phyloP scores from a whole-genome alignment of 2,888 invertebrate genomes.

The Maniola hyperantus region DNA sequence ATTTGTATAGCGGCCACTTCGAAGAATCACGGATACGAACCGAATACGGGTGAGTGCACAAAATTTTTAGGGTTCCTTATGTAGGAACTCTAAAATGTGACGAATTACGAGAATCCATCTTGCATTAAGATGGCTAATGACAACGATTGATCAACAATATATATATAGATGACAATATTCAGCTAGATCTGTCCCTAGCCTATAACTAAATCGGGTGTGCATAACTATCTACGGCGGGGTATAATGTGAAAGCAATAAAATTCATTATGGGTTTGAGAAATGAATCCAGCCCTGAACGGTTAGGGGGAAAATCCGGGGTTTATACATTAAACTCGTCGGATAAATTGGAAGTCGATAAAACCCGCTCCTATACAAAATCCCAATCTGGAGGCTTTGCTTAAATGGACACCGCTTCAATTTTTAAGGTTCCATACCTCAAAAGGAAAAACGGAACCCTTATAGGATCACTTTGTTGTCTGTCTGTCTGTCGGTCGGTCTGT shows the following conservation, averaged over 20 bases:
- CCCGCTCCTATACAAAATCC: conserved; percentile 54
- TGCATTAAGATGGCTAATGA: no score
- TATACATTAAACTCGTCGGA: conserved; percentile 67
- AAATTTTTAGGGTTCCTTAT: no score
- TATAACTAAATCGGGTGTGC: conserved; percentile 53
- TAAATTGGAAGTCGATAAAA: conserved; percentile 71
- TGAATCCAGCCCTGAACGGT: conserved; percentile 56
- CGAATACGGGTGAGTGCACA: no score
- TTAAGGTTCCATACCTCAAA: no score
- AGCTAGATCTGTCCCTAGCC: neutral
- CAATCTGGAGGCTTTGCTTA: conserved; percentile 51
- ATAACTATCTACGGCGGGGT: conserved; percentile 51
- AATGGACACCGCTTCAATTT: conserved; percentile 54
- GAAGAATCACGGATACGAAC: no score
- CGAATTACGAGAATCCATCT: neutral
- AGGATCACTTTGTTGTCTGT: no score
- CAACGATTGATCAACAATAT: no score
- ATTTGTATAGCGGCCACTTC: no score
- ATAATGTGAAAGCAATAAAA: conserved; percentile 65
- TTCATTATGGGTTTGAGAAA: conserved; percentile 62
- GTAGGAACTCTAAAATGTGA: no score
- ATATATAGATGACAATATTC: no score
- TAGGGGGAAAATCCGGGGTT: conserved; percentile 60
- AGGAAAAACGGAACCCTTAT: no score
- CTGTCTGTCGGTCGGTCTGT: no score